These are phyloP conservation scores for Harpalus rufipes DNA, from an alignment of 2,888 invertebrate genomes.

Conservation along the genomic window DNA sequence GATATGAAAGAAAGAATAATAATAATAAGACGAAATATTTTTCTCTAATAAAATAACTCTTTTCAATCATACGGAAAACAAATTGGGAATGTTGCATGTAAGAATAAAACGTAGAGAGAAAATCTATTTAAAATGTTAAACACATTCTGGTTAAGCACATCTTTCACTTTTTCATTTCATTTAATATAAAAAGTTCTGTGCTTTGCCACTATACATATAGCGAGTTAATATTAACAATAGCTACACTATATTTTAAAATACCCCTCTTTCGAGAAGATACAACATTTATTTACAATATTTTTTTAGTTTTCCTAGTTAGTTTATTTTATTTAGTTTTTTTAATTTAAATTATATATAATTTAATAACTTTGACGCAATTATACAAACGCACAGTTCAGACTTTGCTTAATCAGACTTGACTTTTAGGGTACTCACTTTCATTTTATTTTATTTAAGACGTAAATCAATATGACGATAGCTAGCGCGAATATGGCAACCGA, in stretches of 20 bases:
- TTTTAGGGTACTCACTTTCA: constrained; percentile 57
- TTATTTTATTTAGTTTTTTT: constrained; percentile 61
- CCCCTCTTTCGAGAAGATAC: constrained; percentile 53
- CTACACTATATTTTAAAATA: constrained; percentile 66
- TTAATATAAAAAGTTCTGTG: constrained; percentile 46
- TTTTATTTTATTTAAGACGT: constrained; percentile 43
- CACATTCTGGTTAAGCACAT: constrained; percentile 61
- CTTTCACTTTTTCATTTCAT: constrained; percentile 43
- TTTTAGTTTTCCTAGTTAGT: constrained; percentile 56
- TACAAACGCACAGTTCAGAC: constrained; percentile 73
- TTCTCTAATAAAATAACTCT: constrained; percentile 45
- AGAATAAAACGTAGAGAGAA: constrained; percentile 54
- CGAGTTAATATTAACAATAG: constrained; percentile 64
- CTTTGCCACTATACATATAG: constrained; percentile 60
- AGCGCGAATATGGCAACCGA: constrained; percentile 62
- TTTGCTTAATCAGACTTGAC: constrained; percentile 76
- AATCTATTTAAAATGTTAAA: constrained; percentile 62
- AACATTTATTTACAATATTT: constrained; percentile 65
- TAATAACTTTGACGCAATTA: constrained; percentile 64
- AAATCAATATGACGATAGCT: constrained; percentile 60
- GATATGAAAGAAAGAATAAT: constrained; percentile 35
- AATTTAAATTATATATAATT: constrained; percentile 64
- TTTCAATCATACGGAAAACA: constrained; percentile 53
- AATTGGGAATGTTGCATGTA: constrained; percentile 65
- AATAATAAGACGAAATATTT: constrained; percentile 27